Evolutionary conservation across 2,888 invertebrate genomes (phyloP).

Genomic region (Apantesis nais): DNA sequence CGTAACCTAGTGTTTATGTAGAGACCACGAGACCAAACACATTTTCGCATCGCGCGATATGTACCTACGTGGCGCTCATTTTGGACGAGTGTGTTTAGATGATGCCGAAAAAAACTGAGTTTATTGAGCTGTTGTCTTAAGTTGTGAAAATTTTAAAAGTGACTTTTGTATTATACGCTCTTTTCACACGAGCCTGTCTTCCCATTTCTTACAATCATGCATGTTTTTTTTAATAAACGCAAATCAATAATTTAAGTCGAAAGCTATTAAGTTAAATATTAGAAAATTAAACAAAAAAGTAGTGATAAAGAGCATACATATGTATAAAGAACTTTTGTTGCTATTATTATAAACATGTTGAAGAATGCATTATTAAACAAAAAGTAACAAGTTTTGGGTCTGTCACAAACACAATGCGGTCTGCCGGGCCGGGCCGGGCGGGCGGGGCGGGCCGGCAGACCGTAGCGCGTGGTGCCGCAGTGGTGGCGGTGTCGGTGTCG

Average conservation of each 20-base stretch:
- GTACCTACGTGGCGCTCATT: neutral
- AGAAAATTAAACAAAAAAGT: neutral
- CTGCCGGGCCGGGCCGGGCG: neutral
- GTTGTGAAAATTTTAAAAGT: neutral
- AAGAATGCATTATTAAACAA: neutral
- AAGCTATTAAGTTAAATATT: slow-evolving; percentile 1
- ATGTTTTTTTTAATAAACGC: slow-evolving; percentile 30
- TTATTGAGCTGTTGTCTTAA: neutral
- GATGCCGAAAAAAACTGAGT: slow-evolving; percentile 1
- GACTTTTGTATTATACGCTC: slow-evolving; percentile 11
- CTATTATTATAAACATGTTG: neutral
- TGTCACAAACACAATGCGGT: no score
- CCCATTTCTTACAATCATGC: slow-evolving; percentile 21
- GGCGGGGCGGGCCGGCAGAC: neutral
- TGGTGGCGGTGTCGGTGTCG: slow-evolving; percentile 87
- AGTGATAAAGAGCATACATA: neutral
- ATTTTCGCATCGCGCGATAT: neutral
- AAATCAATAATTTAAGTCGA: slow-evolving; percentile 9
- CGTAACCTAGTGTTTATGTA: neutral
- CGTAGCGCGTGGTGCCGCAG: slow-evolving; percentile 70
- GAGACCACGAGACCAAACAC: neutral
- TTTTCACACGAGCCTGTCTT: slow-evolving; percentile 15
- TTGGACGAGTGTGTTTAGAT: neutral
- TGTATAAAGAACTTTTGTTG: neutral
- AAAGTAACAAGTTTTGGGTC: no score